Conservation (phyloP, 2,113 vertebrate species). For the Eurystomus gularis region DNA sequence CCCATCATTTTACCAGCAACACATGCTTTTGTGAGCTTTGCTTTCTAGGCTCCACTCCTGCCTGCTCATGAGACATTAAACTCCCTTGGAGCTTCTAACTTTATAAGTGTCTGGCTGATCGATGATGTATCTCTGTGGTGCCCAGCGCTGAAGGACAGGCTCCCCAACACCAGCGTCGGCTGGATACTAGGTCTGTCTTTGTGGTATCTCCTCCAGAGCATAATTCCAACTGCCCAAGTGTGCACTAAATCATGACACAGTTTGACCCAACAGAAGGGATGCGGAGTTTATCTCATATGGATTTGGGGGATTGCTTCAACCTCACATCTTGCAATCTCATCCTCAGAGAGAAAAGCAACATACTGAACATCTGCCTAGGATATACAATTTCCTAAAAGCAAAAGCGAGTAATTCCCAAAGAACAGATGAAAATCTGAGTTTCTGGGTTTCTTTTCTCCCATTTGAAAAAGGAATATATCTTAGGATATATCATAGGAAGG, state of each 20-base stretch:
- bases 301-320: neutral
- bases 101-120: neutral
- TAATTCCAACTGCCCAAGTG: neutral
- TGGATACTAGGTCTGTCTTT: neutral
- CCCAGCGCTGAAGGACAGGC: fast-evolving
- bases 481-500: neutral
- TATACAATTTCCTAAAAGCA: neutral
- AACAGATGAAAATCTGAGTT: neutral
- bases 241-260: neutral
- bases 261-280: neutral
- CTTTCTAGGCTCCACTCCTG: neutral
- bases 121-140: neutral
- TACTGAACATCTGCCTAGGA: neutral
- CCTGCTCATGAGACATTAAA: neutral
- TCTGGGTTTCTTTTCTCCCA: neutral
- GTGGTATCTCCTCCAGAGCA: neutral
- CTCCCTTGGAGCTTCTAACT: neutral
- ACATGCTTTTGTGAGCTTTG: neutral
- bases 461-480: neutral
- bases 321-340: neutral
- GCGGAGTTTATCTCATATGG: neutral
- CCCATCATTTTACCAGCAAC: neutral
- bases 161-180: neutral
- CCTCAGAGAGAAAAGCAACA: neutral
- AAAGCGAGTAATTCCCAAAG: neutral